Base-by-base conservation (phyloP, 2,888 invertebrate genomes). In the Polia nebulosa region DNA sequence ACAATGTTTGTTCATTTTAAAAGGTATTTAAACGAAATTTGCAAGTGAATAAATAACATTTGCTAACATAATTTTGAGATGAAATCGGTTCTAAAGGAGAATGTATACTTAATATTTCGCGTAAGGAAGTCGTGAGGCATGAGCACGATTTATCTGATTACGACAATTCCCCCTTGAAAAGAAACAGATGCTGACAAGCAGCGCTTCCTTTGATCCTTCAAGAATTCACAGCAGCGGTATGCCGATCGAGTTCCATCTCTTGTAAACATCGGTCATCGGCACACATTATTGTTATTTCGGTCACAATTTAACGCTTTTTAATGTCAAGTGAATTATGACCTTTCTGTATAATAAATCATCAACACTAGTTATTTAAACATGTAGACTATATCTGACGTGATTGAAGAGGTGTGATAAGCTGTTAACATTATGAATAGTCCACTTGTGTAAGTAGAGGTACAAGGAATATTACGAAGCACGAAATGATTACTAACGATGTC, bases 141-240 rank as follows among this genome's bases (percentile, higher is more conserved):
- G 88, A 89, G 88, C 87, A 89, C 86, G 86, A 91, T 91, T 90
- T 90, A 91, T 91, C 88, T 89, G 90, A 93, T 93, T 91, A 91
- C 90, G 89, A 91, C 90, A 89, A 90, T 88, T 87, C 85, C 82
- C 69, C 83, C 84, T 90, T 90, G 93, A 92, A 90, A 90, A 87
- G 88, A 91, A 90, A 86, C 93, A 92, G 92, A 92, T 85, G 81
- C 87, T 84, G 87, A 84, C 81, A 85, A 83, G 78, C 85, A 87
- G 78, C 85, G 85, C 83, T 88, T 86, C 85, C 90, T 93, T 93
- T 93, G 92, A 92, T 93, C 92, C 91, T 92, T 89, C 84, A 89
- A 88, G 89, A 88, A 90, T 88, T 83, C 79, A 78, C 80, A 83
- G 85, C 84, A 84, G 81, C 80, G 84, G 85, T 85, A 88, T 88